Percentiles rank a stretch among this genome's conserved stretches.
These are phyloP conservation scores for Ophion ventricosus DNA, from an alignment of 2,888 invertebrate species.

Conservation along the genomic window DNA sequence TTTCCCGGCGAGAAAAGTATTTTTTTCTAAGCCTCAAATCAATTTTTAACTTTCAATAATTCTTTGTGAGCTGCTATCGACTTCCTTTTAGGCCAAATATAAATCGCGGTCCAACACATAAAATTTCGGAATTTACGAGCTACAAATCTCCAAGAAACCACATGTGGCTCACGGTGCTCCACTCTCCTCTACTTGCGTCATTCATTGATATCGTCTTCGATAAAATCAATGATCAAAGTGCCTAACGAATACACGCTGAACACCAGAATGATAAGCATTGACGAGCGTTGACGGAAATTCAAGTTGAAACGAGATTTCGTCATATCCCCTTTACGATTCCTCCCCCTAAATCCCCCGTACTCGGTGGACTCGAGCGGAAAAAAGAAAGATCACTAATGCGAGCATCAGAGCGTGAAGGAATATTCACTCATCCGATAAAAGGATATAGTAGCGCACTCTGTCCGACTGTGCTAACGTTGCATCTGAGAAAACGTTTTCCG, in stretches of 20 bases:
- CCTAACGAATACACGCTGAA: background rate
- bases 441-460: constrained; percentile 39
- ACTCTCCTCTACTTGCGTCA: too few species aligned
- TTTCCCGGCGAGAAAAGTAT: too few species aligned
- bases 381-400: constrained; percentile 25
- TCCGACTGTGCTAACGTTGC: constrained; percentile 54
- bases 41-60: too few species aligned
- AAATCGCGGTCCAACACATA: too few species aligned
- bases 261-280: background rate
- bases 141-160: too few species aligned
- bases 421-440: constrained; percentile 61
- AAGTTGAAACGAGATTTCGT: background rate
- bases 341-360: background rate
- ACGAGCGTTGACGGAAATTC: background rate
- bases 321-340: constrained; percentile 12
- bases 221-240: too few species aligned
- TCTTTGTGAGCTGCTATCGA: too few species aligned
- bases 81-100: too few species aligned
- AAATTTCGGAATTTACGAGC: too few species aligned
- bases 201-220: too few species aligned
- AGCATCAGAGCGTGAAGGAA: constrained; percentile 35
- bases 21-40: too few species aligned
- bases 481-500: constrained; percentile 51
- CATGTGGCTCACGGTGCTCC: too few species aligned
- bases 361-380: background rate